Evolutionary conservation across 2,797 vertebrate genomes (phyloP), one percentile per base, ranked within the genome.

Genomic region (Hydrolagus colliei): DNA sequence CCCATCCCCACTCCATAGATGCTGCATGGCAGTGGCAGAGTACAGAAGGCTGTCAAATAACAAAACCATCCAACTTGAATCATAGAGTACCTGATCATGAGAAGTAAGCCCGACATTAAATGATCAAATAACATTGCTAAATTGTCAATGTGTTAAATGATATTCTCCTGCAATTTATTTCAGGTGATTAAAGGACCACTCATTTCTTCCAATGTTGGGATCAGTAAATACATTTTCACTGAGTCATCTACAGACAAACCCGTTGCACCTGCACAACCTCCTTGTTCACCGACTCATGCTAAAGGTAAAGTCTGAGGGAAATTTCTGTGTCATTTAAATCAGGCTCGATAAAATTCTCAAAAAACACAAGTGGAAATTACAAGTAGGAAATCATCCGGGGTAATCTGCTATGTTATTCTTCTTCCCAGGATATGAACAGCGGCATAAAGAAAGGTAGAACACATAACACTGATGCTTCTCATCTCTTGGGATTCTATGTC

Each of bases 241-340:
- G 73, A 41, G 73, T 75, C 35, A 35, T 16, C 35, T 8, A 16
- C 73, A 18, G 52, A 20, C 18, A 41, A 77, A 77, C 75, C 75
- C 20, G 4, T 41, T 77, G 75, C 9, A 77, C 18, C 75, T 20
- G 61, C 14, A 61, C 75, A 77, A 20, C 20, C 35, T n/a, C 9
- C 75, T 10, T 77, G 75, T 77, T 77, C 75, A 77, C 75, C 75
- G 59, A 77, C 52, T 77, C 75, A 77, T 10, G n/a, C 52, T 52
- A 59, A 77, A 77, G 75, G 75, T 77, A 77, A 16, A 77, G 4
- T 59, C 52, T 77, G n/a, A 77, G 59, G 59, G 1, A 12, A 61
- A 59, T 61, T 10, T 77, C 75, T 77, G 41, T 77, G 14, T 20
- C 41, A 52, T 52, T n/a, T 20, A 77, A 77, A 5, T 61, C 13